phyloP scores from a whole-genome alignment of 2,797 vertebrate species.

The Sternarchorhynchus goeldii region DNA sequence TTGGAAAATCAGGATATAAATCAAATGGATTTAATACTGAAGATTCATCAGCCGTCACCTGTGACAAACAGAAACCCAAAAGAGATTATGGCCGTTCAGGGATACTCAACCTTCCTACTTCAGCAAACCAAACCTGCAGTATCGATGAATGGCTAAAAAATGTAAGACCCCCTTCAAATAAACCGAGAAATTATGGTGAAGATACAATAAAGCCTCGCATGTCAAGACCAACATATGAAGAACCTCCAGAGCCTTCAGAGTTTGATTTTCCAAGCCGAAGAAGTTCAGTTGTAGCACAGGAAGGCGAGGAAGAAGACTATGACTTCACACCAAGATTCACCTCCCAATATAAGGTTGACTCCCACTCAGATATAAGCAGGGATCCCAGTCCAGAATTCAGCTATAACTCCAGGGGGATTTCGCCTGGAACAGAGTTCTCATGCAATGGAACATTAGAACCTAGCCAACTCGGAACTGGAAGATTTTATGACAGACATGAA shows the following conservation, averaged over 20 bases:
- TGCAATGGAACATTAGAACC: slow-evolving; percentile 61
- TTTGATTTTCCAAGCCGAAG: slow-evolving; percentile 78
- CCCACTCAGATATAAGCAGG: slow-evolving; percentile 61
- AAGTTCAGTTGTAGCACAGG: slow-evolving; percentile 64
- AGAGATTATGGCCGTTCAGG: slow-evolving; percentile 67
- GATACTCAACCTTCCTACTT: slow-evolving; percentile 66
- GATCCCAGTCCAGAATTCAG: slow-evolving; percentile 71
- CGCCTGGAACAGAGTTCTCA: slow-evolving; percentile 57
- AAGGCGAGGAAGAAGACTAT: slow-evolving; percentile 67
- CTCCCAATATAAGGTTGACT: slow-evolving; percentile 66
- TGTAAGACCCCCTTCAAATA: slow-evolving; percentile 77
- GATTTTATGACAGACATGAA: slow-evolving; percentile 60
- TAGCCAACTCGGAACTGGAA: slow-evolving; percentile 34
- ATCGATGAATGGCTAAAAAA: slow-evolving; percentile 85
- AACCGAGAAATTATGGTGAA: slow-evolving; percentile 59
- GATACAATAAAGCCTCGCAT: slow-evolving; percentile 64
- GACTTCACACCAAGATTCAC: slow-evolving; percentile 73
- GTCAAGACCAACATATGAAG: slow-evolving; percentile 72
- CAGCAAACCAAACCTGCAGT: slow-evolving; percentile 71
- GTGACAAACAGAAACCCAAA: slow-evolving; percentile 62
- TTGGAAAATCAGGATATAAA: slow-evolving; percentile 62
- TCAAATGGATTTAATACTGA: slow-evolving; percentile 41
- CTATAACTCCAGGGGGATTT: slow-evolving; percentile 60
- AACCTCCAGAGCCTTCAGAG: slow-evolving; percentile 75
- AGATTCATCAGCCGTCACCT: neutral